Base-by-base conservation (phyloP, 2,888 invertebrate species). In the Zaprionus bogoriensis region DNA sequence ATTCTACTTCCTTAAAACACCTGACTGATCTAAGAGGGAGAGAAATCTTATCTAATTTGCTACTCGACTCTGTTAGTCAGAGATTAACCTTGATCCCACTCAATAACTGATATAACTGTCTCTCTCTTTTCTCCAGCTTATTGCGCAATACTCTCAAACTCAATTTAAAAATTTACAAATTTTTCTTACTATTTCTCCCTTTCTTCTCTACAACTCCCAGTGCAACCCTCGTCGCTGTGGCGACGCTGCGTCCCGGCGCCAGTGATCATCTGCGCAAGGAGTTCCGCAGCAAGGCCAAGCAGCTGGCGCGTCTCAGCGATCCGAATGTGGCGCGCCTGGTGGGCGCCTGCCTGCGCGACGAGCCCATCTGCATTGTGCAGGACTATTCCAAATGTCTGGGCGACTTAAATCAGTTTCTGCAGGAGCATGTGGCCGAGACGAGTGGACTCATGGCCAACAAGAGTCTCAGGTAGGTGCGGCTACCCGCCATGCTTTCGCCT, bases 401-500 rank as follows among this genome's bases (percentile, higher is more conserved):
- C 55, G 96, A 96, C 92, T 93, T 96, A 88, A 95, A 96, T 92
- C 95, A 96, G 92, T 96, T 95, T 91, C 92, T 96, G 82, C 95
- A 95, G 89, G 94, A 95, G 86, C 95, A 96, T 91, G 93, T 94
- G 71, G 95, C 95, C 30, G 95, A 96, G 90, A 94, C 94, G 39
- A 93, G 93, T 25, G 93, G 93, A 46, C 91, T 93, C 83, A 52
- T 85, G 75, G 75, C 82, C 47, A 80, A 81, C 63, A 83, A 94
- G 89, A 94, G 94, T 63, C 92, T 96, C 76, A 95, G 95, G 96
- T 95, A 91, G 6, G 67, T 48, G 42, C 51, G 36, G 20, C 3
- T 23, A 36, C n/a, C 39, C 38, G n/a, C 17, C 19, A 36, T 20
- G 22, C 10, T 60, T 32, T n/a, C 28, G 55, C 39, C 28, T 30